Percentiles rank a stretch among this genome's conserved stretches.
Evolutionary conservation across 2,888 invertebrate species (phyloP).

Genomic region (Leucoptera coffeella): DNA sequence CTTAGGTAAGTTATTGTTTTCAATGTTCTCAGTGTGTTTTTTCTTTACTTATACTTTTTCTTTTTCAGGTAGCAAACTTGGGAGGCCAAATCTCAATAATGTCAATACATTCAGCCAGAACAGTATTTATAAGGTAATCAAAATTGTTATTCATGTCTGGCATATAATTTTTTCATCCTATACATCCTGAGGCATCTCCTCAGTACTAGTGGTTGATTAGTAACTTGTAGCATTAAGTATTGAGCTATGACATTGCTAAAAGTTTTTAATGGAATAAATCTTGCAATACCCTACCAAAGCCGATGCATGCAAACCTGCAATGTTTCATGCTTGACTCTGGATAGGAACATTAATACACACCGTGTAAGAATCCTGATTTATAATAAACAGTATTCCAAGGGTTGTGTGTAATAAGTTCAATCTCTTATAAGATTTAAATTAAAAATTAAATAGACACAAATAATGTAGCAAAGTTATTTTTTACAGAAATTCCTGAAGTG

Average conservation of each 20-base stretch:
- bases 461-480: neutral
- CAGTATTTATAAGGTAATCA: too few relatives aligned
- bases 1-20: conserved; percentile 22
- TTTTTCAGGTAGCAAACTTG: conserved; percentile 24
- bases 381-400: conserved; percentile 29
- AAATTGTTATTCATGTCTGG: too few relatives aligned
- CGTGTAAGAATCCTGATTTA: conserved; percentile 31
- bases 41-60: conserved; percentile 38
- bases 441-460: neutral
- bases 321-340: conserved; percentile 39
- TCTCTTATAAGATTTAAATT: conserved; percentile 1
- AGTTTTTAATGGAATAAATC: too few relatives aligned
- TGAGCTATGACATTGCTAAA: too few relatives aligned
- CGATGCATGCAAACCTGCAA: conserved; percentile 26
- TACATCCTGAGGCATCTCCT: too few relatives aligned
- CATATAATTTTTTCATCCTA: too few relatives aligned
- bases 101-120: too few relatives aligned
- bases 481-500: neutral
- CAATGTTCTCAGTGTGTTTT: conserved; percentile 13
- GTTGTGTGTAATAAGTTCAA: conserved; percentile 28
- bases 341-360: conserved; percentile 43
- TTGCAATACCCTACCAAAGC: conserved; percentile 54
- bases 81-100: too few relatives aligned
- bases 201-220: too few relatives aligned
- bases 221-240: too few relatives aligned